phyloP scores from a whole-genome alignment of 2,888 invertebrate genomes.

The Harmothoe impar region DNA sequence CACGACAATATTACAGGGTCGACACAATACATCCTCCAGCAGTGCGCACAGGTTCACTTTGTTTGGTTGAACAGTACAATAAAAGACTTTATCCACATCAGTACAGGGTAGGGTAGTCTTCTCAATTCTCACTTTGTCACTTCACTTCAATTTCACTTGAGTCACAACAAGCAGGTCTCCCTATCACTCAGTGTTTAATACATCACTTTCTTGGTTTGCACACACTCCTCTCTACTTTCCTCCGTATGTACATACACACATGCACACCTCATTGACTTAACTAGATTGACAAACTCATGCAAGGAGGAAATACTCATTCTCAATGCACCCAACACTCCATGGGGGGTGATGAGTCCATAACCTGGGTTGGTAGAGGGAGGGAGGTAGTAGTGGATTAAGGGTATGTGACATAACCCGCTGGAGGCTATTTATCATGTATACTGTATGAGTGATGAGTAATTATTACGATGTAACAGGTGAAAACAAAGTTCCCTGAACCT shows the following conservation, averaged over 20 bases:
- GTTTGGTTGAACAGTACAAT: neutral
- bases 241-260: conserved; percentile 5
- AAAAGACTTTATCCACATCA: neutral
- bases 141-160: conserved; percentile 14
- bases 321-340: neutral
- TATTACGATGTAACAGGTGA: conserved; percentile 26
- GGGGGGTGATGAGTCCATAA: neutral
- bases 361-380: neutral
- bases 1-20: conserved; percentile 15
- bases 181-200: neutral
- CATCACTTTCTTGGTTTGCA: neutral
- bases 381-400: neutral
- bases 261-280: neutral
- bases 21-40: conserved; percentile 21
- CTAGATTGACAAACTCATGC: neutral
- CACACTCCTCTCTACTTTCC: neutral
- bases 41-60: conserved; percentile 29
- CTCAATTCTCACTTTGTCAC: neutral
- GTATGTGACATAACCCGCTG: neutral
- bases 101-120: neutral
- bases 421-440: neutral
- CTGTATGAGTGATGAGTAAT: conserved; percentile 22
- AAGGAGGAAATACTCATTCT: neutral
- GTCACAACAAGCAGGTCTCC: neutral
- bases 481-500: conserved; percentile 56